Conservation (phyloP, 2,888 invertebrate species). For the Melanchra persicariae region DNA sequence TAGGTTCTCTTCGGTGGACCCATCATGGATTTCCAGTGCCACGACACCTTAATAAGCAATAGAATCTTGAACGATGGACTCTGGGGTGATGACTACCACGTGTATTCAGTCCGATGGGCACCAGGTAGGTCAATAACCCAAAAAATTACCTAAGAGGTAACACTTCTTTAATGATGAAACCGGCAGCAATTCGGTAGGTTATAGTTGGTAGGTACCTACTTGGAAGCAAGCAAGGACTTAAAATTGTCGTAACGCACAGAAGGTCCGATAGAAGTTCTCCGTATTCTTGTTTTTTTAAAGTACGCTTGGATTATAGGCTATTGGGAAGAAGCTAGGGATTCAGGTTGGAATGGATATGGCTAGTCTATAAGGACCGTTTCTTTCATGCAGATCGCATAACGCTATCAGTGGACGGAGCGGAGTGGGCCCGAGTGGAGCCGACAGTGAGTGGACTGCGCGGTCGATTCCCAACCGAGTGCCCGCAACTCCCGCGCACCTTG, state of each 20-base stretch:
- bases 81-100: conserved; percentile 92
- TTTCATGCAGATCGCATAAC: conserved; percentile 84
- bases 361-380: background rate
- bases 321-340: too few relatives aligned
- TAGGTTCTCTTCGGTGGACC: conserved; percentile 89
- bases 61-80: conserved; percentile 66
- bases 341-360: too few relatives aligned
- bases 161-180: too few relatives aligned
- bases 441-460: conserved; percentile 77
- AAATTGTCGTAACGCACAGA: too few relatives aligned
- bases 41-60: conserved; percentile 74
- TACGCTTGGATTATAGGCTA: too few relatives aligned
- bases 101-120: conserved; percentile 92
- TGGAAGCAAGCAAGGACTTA: too few relatives aligned
- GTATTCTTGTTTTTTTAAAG: too few relatives aligned
- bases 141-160: too few relatives aligned
- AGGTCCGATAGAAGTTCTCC: too few relatives aligned
- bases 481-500: conserved; percentile 69
- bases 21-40: conserved; percentile 80
- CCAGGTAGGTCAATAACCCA: conserved; percentile 81
- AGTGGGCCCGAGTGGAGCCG: conserved; percentile 86
- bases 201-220: too few relatives aligned
- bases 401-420: conserved; percentile 86
- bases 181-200: too few relatives aligned
- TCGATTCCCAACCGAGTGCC: conserved; percentile 71